Base-by-base conservation (phyloP, 2,113 vertebrate genomes). In the Miniopterus natalensis region DNA sequence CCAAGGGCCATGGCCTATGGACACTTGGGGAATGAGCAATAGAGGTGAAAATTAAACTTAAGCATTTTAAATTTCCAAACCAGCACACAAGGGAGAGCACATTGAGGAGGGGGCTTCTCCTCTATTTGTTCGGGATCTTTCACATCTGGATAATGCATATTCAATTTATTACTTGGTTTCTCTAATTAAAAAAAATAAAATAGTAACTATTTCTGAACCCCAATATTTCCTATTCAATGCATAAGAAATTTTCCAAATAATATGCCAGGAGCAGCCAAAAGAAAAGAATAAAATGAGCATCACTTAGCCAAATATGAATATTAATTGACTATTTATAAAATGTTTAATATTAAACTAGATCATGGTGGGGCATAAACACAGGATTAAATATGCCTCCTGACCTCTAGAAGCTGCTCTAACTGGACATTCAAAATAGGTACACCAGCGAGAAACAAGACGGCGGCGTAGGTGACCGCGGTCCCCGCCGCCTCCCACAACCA, bases 11-110 rank as follows among this genome's bases (percentile, higher is more conserved):
- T 89, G 85, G 70, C 79, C 93, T 86, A 92, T 93, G 87, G 96
- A 90, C 92, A 90, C 89, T 80, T 66, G 88, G 65, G n/a, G 59
- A 93, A 94, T 73, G 89, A 92, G 66, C 71, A 70, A 51, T 10
- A 57, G 36, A 96, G 61, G 47, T 74, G 70, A 91, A 96, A 97
- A 97, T 87, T 93, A 93, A 94, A 66, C 49, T 51, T 61, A 70
- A 71, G 27, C 49, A 68, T 80, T 87, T 84, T 71, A 90, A 90
- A 77, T 27, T 87, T 84, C 65, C 31, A 42, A 86, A 53, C 79
- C 13, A 68, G 59, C 27, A 66, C 49, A 77, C 45, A 25, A 89
- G 25, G 40, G 63, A 84, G 31, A 61, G 47, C 51, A 70, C 23
- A 23, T 2, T 17, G 4, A 23, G 70, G 70, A 71, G 9, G 0